Conservation (phyloP, 1,140 invertebrate species). For the Protaetia brevitarsis region DNA sequence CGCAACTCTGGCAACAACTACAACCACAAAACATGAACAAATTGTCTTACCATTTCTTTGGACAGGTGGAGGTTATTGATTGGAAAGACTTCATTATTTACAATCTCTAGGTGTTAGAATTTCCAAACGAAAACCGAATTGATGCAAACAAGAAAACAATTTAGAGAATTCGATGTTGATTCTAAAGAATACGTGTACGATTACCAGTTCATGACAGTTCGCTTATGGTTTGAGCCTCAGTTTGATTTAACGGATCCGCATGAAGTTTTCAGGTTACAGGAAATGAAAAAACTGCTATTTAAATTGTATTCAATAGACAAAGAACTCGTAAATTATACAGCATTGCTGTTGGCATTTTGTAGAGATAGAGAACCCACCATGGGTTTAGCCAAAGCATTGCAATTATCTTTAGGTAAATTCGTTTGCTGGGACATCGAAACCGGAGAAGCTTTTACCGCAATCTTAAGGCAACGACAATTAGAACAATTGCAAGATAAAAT, state of each 20-base stretch:
- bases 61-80: conserved; percentile 52
- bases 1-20: conserved; percentile 53
- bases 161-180: conserved; percentile 49
- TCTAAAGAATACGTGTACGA: conserved; percentile 45
- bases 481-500: conserved; percentile 25
- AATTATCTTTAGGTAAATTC: conserved; percentile 53
- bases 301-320: conserved; percentile 52
- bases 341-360: conserved; percentile 58
- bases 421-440: conserved; percentile 50
- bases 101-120: conserved; percentile 54
- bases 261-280: conserved; percentile 36
- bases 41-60: conserved; percentile 52
- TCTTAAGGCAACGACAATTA: conserved; percentile 22
- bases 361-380: conserved; percentile 53
- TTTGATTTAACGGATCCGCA: conserved; percentile 5
- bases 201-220: conserved; percentile 37
- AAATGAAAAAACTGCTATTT: conserved; percentile 51
- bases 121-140: conserved; percentile 54
- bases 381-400: conserved; percentile 57
- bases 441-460: conserved; percentile 46
- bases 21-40: conserved; percentile 49
- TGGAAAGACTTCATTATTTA: conserved; percentile 63
- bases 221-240: conserved; percentile 57
- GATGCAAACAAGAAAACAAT: conserved; percentile 49
- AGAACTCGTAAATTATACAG: conserved; percentile 57